Percentiles rank a stretch among this genome's conserved stretches.
Conservation (phyloP, 2,888 invertebrate genomes). For the Macaria notata region DNA sequence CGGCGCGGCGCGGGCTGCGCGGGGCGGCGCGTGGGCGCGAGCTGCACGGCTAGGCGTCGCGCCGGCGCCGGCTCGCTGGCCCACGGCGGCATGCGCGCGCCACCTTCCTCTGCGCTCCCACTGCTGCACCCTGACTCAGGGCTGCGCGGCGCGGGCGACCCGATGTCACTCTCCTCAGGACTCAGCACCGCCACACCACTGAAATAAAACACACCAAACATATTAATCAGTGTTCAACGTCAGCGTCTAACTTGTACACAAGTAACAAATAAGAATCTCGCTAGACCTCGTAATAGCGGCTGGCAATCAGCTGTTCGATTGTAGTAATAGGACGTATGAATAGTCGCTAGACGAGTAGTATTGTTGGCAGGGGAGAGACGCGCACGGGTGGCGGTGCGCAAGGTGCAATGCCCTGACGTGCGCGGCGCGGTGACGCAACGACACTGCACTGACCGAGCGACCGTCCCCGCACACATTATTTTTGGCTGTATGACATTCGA, state of each 20-base stretch:
- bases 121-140: slow-evolving; percentile 82
- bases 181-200: slow-evolving; percentile 93
- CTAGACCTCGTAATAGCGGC: background rate
- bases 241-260: too few species aligned
- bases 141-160: slow-evolving; percentile 92
- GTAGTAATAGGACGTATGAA: slow-evolving; percentile 55
- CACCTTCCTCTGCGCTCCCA: slow-evolving; percentile 73
- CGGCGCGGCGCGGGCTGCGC: slow-evolving; percentile 84
- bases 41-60: slow-evolving; percentile 68
- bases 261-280: background rate
- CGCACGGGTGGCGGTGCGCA: slow-evolving; percentile 45
- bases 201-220: slow-evolving; percentile 62
- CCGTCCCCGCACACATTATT: slow-evolving; percentile 62
- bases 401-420: slow-evolving; percentile 73
- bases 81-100: slow-evolving; percentile 79
- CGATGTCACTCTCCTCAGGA: slow-evolving; percentile 87
- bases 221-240: too few species aligned
- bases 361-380: slow-evolving; percentile 43
- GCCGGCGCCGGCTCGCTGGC: slow-evolving; percentile 74
- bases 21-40: slow-evolving; percentile 60
- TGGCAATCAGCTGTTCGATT: slow-evolving; percentile 71
- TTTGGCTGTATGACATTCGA: slow-evolving; percentile 63
- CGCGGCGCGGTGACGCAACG: slow-evolving; percentile 64
- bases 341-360: slow-evolving; percentile 39
- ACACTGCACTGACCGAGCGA: slow-evolving; percentile 72